These are phyloP conservation scores for Kradibia gibbosae DNA, from an alignment of 1,140 invertebrate genomes.

Conservation along the genomic window DNA sequence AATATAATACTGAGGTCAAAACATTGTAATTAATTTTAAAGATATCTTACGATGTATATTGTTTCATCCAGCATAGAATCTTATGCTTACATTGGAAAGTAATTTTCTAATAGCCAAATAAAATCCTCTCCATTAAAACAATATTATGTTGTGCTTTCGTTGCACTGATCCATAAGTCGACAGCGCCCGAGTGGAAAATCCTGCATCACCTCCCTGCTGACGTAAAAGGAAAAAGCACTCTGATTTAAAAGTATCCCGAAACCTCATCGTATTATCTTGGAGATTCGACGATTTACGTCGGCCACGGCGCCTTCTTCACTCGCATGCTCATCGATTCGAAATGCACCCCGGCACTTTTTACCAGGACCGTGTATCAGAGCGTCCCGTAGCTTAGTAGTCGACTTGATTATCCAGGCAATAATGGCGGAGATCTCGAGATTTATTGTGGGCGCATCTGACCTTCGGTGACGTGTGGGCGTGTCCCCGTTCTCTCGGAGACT, in stretches of 20 bases:
- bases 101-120: not conserved
- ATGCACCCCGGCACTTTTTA: not conserved
- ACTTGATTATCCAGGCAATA: constrained; percentile 48
- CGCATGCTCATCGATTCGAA: not conserved
- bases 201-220: not conserved
- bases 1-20: too few relatives aligned
- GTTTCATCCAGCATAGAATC: not conserved
- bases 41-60: too few relatives aligned
- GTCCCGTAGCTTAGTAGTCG: constrained; percentile 8
- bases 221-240: not conserved
- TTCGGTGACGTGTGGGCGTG: constrained; percentile 19
- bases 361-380: not conserved
- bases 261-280: not conserved
- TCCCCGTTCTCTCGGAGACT: not conserved
- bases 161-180: not conserved
- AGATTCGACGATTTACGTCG: not conserved
- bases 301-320: not conserved
- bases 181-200: not conserved
- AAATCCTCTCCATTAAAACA: not conserved
- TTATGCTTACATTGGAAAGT: not conserved
- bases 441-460: constrained; percentile 27
- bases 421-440: constrained; percentile 36
- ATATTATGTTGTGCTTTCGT: not conserved
- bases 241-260: too few relatives aligned
- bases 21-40: too few relatives aligned